Evolutionary conservation across 1,140 invertebrate genomes (phyloP).

Genomic region (Pogonus chalceus): DNA sequence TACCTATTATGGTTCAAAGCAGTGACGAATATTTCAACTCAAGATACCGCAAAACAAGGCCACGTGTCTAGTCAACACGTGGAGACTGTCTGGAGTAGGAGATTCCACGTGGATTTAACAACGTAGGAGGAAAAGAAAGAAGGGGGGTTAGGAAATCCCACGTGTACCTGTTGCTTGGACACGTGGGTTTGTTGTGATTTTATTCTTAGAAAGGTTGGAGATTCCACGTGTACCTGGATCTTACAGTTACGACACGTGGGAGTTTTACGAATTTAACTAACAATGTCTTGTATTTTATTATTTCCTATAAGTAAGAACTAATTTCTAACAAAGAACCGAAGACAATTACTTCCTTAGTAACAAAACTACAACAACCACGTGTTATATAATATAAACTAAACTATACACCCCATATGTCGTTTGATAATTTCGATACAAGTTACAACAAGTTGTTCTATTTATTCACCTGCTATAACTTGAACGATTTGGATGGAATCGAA

Average conservation of each 20-base stretch:
- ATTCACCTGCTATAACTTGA: neutral
- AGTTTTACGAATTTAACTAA: too few relatives aligned
- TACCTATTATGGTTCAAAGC: too few relatives aligned
- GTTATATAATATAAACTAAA: too few relatives aligned
- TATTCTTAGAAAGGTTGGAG: too few relatives aligned
- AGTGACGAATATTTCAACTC: too few relatives aligned
- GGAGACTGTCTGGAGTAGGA: neutral
- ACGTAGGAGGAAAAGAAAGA: neutral
- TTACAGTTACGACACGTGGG: neutral
- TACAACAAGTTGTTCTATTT: neutral
- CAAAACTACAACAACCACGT: neutral
- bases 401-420: constrained; percentile 3
- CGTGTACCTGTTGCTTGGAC: neutral
- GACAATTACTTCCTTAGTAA: neutral
- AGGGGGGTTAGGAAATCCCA: neutral
- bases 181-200: neutral
- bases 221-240: neutral
- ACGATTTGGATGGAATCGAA: neutral
- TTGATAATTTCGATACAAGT: neutral
- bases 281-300: too few relatives aligned
- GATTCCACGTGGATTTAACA: too few relatives aligned
- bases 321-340: neutral
- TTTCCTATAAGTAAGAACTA: neutral
- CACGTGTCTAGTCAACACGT: neutral
- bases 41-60: too few relatives aligned